Conservation (phyloP, 1,140 invertebrate genomes). For the Pseudachorutes palmiensis region DNA sequence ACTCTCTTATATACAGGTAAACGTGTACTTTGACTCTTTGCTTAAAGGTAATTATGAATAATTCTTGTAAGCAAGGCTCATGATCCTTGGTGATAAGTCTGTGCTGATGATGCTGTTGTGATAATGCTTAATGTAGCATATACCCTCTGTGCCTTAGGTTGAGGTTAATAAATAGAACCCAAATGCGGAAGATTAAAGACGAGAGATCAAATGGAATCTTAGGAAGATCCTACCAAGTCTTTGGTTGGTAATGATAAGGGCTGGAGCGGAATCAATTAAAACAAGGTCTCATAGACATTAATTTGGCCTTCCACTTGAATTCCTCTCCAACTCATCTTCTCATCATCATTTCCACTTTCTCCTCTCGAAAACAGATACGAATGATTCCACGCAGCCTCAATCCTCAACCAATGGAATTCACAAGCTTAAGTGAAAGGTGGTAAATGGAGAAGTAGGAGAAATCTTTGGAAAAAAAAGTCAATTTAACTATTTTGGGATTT, state of each 20-base stretch:
- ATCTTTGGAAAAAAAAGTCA: too few relatives aligned
- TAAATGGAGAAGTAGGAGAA: too few relatives aligned
- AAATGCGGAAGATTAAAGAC: neutral
- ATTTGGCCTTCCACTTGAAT: neutral
- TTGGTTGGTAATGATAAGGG: neutral
- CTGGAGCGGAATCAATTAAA: neutral
- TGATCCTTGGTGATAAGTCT: too few relatives aligned
- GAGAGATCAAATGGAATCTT: neutral
- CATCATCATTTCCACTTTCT: neutral
- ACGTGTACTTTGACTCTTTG: too few relatives aligned
- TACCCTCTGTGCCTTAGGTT: neutral
- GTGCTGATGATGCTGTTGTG: too few relatives aligned
- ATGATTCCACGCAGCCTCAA: too few relatives aligned
- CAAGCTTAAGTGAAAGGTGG: too few relatives aligned
- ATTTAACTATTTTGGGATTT: too few relatives aligned
- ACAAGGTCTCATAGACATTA: neutral
- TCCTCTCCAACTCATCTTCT: neutral
- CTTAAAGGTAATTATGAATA: too few relatives aligned
- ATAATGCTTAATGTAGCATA: neutral
- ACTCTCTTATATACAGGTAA: too few relatives aligned
- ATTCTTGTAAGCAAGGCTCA: too few relatives aligned
- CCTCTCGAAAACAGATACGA: neutral
- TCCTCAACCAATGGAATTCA: too few relatives aligned
- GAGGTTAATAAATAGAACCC: neutral
- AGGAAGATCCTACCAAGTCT: neutral